A percentile compares a stretch with the other conserved stretches of the same genome.
Evolutionary conservation across 2,113 vertebrate species (phyloP).

Genomic region (Saccopteryx leptura): DNA sequence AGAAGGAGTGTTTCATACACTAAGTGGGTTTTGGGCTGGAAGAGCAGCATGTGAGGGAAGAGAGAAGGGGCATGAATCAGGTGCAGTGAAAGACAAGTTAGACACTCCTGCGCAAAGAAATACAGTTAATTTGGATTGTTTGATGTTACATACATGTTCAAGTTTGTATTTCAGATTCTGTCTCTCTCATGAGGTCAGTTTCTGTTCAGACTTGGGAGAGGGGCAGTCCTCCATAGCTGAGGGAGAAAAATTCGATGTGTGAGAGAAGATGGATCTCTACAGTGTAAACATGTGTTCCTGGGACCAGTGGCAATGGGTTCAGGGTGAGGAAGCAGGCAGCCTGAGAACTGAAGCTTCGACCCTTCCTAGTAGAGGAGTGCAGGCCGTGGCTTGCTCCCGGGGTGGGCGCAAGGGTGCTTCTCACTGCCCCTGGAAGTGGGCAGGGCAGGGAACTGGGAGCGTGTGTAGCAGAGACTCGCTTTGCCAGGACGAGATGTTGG

Average conservation of each 20-base stretch:
- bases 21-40: neutral
- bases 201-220: neutral
- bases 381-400: conserved; percentile 35
- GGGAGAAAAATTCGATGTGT: neutral
- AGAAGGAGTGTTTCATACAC: neutral
- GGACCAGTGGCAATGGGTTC: neutral
- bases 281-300: conserved; percentile 39
- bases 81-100: neutral
- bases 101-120: neutral
- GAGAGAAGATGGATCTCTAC: neutral
- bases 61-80: neutral
- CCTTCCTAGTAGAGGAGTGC: neutral
- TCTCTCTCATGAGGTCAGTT: neutral
- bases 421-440: neutral
- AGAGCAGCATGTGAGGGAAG: neutral
- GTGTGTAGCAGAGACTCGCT: neutral
- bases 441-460: neutral
- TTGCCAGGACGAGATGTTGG: conserved; percentile 44
- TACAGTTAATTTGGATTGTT: neutral
- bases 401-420: neutral
- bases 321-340: neutral
- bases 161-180: conserved; percentile 41
- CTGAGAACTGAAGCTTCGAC: neutral
- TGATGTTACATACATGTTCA: neutral
- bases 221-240: neutral